phyloP scores from a whole-genome alignment of 1,140 invertebrate genomes.

The Stratiolaelaps scimitus region DNA sequence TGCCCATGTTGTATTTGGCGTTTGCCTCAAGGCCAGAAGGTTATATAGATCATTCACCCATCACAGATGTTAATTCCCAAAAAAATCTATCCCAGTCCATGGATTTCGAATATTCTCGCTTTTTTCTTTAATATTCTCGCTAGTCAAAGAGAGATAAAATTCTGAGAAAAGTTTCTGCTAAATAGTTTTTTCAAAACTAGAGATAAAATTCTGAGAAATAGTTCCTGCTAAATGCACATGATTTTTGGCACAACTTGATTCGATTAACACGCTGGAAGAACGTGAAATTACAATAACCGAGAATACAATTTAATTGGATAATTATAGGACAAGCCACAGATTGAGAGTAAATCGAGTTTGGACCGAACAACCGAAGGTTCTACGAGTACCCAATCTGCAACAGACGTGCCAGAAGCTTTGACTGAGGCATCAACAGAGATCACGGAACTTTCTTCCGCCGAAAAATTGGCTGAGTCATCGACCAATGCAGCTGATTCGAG shows the following conservation, averaged over 20 bases:
- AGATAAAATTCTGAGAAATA: neutral
- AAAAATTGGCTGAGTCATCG: no score
- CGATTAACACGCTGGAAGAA: slow-evolving; percentile 8
- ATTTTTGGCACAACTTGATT: slow-evolving; percentile 22
- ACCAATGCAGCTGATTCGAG: no score
- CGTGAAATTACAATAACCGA: neutral
- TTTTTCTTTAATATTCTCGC: no score
- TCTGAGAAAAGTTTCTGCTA: no score
- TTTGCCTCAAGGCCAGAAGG: no score
- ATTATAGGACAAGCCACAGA: neutral
- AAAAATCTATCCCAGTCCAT: no score
- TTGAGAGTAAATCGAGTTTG: neutral
- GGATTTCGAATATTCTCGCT: no score
- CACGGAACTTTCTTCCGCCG: neutral
- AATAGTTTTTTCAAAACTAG: no score
- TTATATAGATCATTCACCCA: no score
- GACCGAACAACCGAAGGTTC: neutral
- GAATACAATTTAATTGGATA: neutral
- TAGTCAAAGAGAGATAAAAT: no score
- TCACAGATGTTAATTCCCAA: no score
- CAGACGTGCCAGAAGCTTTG: slow-evolving; percentile 21
- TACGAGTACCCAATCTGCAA: slow-evolving; percentile 2
- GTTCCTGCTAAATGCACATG: neutral
- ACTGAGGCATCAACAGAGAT: slow-evolving; percentile 15
- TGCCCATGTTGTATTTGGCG: no score